Evolutionary conservation across 2,113 vertebrate species (phyloP), one percentile per base, ranked within the genome.

Genomic region (Equus quagga): DNA sequence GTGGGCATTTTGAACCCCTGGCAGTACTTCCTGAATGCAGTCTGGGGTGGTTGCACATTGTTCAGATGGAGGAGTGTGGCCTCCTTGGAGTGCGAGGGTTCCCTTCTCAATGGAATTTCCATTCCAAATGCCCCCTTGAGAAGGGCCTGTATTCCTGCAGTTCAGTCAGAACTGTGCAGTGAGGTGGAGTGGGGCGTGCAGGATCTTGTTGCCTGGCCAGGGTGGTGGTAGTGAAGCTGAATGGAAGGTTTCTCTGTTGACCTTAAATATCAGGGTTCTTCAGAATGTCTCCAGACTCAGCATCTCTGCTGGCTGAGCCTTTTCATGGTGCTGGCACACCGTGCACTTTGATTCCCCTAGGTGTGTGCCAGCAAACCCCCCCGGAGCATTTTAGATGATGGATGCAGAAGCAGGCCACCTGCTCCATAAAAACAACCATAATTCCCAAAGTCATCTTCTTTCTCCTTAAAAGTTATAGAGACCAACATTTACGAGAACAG

Each of bases 131-230:
- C 70, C 92, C 92, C 67, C n/a, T 93, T 33, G 51, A 26, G 12
- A 98, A 92, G 51, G 13, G 84, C 62, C 1, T 36, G 17, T 90
- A 18, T 58, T 46, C 14, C 76, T 95, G 73, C 62, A 94, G 88
- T 73, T 97, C 81, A 84, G 86, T 96, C 65, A 89, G 94, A 96
- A 36, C 60, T 64, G 69, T 87, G 82, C 51, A 54, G 51, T 54
- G 54, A 17, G 26, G 21, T 56, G 65, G 41, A 73, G 15, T 78
- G 73, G 49, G 0, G 81, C 51, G 3, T 56, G 0, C 65, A 65
- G 17, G 73, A 10, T 58, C 91, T 91, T 62, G 75, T 69, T 84
- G 49, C 87, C 85, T 96, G 62, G 36, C 75, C 21, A 17, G 51
- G 75, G 94, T 60, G 41, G 60, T 41, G 72, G 58, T 94, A 54